Conservation (phyloP, 37 sponge, comb jelly and placozoan genomes). For the Ianthella basta region DNA sequence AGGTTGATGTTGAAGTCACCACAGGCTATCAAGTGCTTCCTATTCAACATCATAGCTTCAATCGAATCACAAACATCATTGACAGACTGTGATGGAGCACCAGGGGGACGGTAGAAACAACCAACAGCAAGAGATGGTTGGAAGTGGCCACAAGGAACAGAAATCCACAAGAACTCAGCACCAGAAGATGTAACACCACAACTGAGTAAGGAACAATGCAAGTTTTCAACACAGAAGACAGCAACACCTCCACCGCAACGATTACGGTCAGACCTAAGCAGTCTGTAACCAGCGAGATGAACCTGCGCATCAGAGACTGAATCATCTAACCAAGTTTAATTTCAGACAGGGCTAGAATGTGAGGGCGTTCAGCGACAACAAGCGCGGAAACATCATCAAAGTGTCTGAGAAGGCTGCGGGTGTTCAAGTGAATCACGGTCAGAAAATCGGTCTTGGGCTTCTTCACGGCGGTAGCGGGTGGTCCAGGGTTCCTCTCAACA, state of each 20-base stretch:
- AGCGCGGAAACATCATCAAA: slow-evolving; percentile 7
- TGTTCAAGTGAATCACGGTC: no score
- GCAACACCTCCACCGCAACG: slow-evolving; percentile 1
- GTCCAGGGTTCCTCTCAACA: no score
- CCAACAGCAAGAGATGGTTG: not conserved
- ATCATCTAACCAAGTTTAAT: not conserved
- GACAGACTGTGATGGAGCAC: no score
- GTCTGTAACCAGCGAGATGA: not conserved
- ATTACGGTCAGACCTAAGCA: not conserved
- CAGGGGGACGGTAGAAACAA: no score
- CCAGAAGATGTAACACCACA: slow-evolving; percentile 3
- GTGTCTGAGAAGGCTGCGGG: not conserved
- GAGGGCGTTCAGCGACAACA: not conserved
- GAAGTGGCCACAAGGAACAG: not conserved
- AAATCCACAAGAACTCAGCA: slow-evolving; percentile 3
- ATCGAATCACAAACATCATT: no score
- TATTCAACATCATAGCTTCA: not conserved
- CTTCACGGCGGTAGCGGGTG: no score
- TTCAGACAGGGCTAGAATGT: slow-evolving; percentile 5
- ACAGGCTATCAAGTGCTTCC: not conserved
- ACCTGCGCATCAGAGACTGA: not conserved
- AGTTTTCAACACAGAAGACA: not conserved
- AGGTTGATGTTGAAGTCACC: slow-evolving; percentile 20
- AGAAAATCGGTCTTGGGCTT: no score
- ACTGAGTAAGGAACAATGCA: slow-evolving; percentile 1